Percentiles rank a stretch among this genome's conserved stretches.
phyloP scores from a whole-genome alignment of 2,113 vertebrate species.

The Passer montanus region DNA sequence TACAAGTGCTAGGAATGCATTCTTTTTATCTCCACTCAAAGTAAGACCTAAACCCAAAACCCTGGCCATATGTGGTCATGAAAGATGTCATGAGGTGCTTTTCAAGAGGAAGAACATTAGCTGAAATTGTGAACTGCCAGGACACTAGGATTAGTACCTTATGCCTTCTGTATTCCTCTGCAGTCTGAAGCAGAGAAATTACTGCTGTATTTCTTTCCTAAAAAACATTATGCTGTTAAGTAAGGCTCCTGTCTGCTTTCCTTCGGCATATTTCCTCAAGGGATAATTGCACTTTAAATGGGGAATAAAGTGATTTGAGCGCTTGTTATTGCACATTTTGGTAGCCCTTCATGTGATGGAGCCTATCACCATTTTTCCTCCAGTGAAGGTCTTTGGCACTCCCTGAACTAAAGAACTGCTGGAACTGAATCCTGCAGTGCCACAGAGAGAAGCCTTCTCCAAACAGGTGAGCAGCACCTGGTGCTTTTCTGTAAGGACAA shows the following conservation, averaged over 20 bases:
- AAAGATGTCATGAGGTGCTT: not conserved
- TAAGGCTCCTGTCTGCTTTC: not conserved
- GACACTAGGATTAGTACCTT: not conserved
- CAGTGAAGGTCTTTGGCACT: not conserved
- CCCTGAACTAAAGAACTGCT: not conserved
- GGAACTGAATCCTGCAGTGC: not conserved
- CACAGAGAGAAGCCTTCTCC: not conserved
- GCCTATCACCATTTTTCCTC: not conserved
- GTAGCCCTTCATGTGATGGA: not conserved
- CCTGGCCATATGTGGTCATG: not conserved
- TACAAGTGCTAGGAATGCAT: not conserved
- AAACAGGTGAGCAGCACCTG: not conserved
- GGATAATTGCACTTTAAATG: not conserved
- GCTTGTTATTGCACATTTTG: not conserved
- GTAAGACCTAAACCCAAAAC: not conserved
- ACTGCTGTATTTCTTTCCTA: not conserved
- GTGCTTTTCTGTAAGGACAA: not conserved
- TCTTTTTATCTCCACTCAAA: conserved; percentile 2
- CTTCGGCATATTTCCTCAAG: not conserved
- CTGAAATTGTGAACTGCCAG: not conserved
- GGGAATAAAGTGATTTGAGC: not conserved
- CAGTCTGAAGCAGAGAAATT: not conserved
- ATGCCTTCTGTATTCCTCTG: not conserved
- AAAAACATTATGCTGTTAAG: not conserved
- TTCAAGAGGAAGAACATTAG: not conserved